phyloP scores from a whole-genome alignment of 2,888 invertebrate genomes.

The Ochlodes sylvanus region DNA sequence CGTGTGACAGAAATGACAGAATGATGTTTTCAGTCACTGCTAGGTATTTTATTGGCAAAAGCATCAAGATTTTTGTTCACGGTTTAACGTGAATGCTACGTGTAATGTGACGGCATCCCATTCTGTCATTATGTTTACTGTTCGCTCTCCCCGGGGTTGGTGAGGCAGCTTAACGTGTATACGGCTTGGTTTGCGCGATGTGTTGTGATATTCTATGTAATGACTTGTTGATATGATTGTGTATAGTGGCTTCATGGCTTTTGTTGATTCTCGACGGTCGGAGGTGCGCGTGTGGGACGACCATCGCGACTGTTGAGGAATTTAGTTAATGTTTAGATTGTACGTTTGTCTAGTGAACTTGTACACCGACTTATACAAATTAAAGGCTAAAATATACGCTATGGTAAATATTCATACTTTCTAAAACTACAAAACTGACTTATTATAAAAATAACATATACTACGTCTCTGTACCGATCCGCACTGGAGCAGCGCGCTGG shows the following conservation, averaged over 20 bases:
- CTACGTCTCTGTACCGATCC: too few relatives aligned
- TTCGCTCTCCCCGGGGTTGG: constrained; percentile 24
- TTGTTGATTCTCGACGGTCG: constrained; percentile 63
- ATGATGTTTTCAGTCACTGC: too few relatives aligned
- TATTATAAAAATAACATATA: too few relatives aligned
- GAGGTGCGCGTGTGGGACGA: constrained; percentile 1
- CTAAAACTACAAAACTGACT: too few relatives aligned
- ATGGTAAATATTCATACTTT: not conserved
- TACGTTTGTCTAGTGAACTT: not conserved
- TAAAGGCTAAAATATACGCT: not conserved
- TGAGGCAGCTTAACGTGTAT: constrained; percentile 53
- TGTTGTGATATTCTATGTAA: constrained; percentile 75
- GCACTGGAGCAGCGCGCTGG: too few relatives aligned
- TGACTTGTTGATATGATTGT: constrained; percentile 42
- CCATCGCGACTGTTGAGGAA: not conserved
- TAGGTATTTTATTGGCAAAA: too few relatives aligned
- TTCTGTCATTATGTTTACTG: constrained; percentile 36
- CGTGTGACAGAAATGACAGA: too few relatives aligned
- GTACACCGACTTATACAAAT: not conserved
- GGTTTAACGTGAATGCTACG: too few relatives aligned
- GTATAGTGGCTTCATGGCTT: constrained; percentile 58
- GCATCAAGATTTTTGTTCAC: too few relatives aligned
- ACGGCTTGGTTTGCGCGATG: constrained; percentile 73
- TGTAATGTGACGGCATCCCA: not conserved
- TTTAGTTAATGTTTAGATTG: constrained; percentile 1